Evolutionary conservation across 1,140 invertebrate genomes (phyloP), one percentile per base, ranked within the genome.

Genomic region (Pteromalus puparum): DNA sequence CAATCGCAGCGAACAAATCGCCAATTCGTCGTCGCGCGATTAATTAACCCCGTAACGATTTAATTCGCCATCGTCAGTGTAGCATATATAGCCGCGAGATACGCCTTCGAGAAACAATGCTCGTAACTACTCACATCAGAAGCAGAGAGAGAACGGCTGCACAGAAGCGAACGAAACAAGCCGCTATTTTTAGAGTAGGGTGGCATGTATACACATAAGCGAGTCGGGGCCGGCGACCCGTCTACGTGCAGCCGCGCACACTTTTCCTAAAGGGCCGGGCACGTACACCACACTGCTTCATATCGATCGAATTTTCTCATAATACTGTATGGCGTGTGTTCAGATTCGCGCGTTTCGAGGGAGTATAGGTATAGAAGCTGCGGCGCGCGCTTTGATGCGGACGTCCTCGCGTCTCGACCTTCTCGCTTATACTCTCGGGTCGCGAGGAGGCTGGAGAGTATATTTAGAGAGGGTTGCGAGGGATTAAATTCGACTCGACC

Each of bases 211-310:
- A 53, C 12, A 21, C 12, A 15, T 18, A 53, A 1, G 53, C 67
- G 67, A 18, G n/a, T n/a, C n/a, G n/a, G n/a, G 67, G 67, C 24
- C 26, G 67, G 67, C 67, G 67, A 28, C 67, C 67, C 10, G 67
- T 70, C 67, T 15, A 28, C 67, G 65, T 67, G 65, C 65, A 10
- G 9, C 5, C n/a, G 67, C 12, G 67, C 67, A n/a, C 67, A 70
- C 67, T 70, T 70, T 28, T 26, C 67, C 67, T 30, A 70, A 70
- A 70, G 67, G 28, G 67, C 15, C 67, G 67, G 67, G 67, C 67
- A 70, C 67, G 67, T 28, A 68, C 65, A 7, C 65, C 65, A 18
- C n/a, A 28, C 24, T 30, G 67, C 67, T 70, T 70, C 26, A 30
- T n/a, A 70, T 70, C 18, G 53, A 4, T 18, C 21, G 2, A 61